Base-by-base conservation (phyloP, 2,888 invertebrate genomes). In the Synergus umbraculus region DNA sequence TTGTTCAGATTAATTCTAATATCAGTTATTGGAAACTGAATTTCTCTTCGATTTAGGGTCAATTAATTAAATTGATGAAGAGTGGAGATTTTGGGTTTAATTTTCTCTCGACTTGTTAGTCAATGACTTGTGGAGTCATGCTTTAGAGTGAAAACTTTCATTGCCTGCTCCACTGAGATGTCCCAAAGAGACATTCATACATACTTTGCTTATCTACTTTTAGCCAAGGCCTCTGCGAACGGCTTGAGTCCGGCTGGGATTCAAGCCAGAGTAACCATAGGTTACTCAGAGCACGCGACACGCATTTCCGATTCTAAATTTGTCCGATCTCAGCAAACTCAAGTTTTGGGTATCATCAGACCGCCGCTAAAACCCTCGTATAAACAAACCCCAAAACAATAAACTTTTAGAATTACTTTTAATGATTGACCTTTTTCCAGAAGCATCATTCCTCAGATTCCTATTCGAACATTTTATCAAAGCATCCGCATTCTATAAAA, bases 271-370 rank as follows among this genome's bases (percentile, higher is more conserved):
- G 65, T 81, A 85, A 85, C 84, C 83, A 83, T 86, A 86, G 86
- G 85, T 85, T 87, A 86, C 80, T 85, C 83, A 82, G 82, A 85
- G 83, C 82, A 85, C 86, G 80, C 86, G 87, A 89, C 89, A 89
- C 91, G 90, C 88, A 89, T 90, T 91, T 90, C 89, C 90, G 88
- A 91, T 88, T 90, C 91, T 91, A 91, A 90, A 90, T 91, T 83
- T 83, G 90, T 89, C 86, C 83, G 66, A 78, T 83, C 84, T 85
- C 83, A 83, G 78, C 79, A 82, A 81, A 83, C 83, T 81, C 79
- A 82, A 79, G 66, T 78, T 79, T 82, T 83, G 79, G 77, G 78
- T 81, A 79, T 82, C 78, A 81, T 65, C 76, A 79, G 78, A 79
- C 81, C 78, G 77, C 13, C 79, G 22, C 1, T 60, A 12, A 22